Percentiles rank a stretch among this genome's conserved stretches.
Evolutionary conservation across 2,888 invertebrate genomes (phyloP).

Genomic region (Lepeophtheirus nordmannii): DNA sequence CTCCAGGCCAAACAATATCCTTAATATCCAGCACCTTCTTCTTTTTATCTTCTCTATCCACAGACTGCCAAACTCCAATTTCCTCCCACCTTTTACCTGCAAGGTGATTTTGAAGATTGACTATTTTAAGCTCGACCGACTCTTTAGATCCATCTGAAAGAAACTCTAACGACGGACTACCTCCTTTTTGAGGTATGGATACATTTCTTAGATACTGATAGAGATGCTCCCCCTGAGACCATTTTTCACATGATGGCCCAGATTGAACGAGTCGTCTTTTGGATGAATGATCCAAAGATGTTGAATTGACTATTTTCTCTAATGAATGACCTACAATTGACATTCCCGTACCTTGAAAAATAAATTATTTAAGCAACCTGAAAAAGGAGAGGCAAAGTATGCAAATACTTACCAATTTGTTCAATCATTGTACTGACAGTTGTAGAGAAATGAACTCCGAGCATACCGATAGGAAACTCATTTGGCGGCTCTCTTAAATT

Average conservation of each 20-base stretch:
- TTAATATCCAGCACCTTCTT: conserved; percentile 56
- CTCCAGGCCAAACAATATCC: conserved; percentile 97
- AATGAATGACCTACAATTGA: conserved; percentile 16
- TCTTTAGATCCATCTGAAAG: conserved; percentile 77
- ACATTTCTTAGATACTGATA: conserved; percentile 60
- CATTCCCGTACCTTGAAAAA: no score
- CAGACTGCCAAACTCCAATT: conserved; percentile 87
- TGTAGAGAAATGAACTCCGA: conserved; percentile 82
- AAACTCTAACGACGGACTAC: conserved; percentile 67
- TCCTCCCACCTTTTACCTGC: conserved; percentile 54
- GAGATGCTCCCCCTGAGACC: conserved; percentile 15
- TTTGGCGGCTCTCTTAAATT: conserved; percentile 41
- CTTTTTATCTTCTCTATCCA: conserved; percentile 32
- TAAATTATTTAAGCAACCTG: no score
- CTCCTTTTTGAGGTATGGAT: conserved; percentile 53
- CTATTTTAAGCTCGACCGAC: conserved; percentile 76
- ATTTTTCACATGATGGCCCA: conserved; percentile 2
- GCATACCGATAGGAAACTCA: conserved; percentile 77
- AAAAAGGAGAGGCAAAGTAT: no score
- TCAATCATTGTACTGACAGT: conserved; percentile 61
- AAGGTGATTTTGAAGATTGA: conserved; percentile 56
- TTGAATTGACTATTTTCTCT: no score
- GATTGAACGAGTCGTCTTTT: neutral
- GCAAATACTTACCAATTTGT: conserved; percentile 50
- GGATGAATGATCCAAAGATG: no score